Evolutionary conservation across 2,888 invertebrate species (phyloP).

Genomic region (Drosophila austrosaltans): DNA sequence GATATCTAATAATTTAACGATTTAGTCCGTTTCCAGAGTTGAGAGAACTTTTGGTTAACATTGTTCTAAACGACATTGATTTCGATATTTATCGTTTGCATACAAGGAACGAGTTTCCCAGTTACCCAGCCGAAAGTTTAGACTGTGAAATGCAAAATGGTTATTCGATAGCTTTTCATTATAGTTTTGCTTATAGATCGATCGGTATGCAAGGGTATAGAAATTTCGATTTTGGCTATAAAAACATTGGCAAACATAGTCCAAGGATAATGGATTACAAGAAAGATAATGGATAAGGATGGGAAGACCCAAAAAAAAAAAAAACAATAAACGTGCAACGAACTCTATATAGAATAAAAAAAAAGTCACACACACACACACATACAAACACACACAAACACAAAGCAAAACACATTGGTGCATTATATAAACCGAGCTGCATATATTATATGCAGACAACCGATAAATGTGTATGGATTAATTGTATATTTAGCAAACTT

Average conservation of each 20-base stretch:
- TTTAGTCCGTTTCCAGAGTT: too few relatives aligned
- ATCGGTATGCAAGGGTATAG: constrained; percentile 1
- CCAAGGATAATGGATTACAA: neutral
- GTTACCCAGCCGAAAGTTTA: too few relatives aligned
- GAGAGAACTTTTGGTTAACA: too few relatives aligned
- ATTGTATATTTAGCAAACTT: constrained; percentile 44
- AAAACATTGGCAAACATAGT: neutral
- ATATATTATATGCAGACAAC: constrained; percentile 8
- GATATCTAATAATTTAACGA: too few relatives aligned
- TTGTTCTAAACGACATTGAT: too few relatives aligned
- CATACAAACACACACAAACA: neutral
- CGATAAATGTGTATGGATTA: constrained; percentile 16
- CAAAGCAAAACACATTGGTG: constrained; percentile 47
- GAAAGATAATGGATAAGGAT: neutral
- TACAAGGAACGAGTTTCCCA: too few relatives aligned
- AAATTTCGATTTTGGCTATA: neutral
- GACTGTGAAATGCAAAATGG: too few relatives aligned
- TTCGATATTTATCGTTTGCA: too few relatives aligned
- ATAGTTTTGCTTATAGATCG: too few relatives aligned
- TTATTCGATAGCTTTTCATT: too few relatives aligned
- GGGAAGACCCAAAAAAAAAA: constrained; percentile 34
- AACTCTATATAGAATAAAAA: constrained; percentile 52
- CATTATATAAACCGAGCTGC: constrained; percentile 53
- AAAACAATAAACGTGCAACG: constrained; percentile 71
- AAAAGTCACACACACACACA: neutral